Conservation (phyloP, 1,140 invertebrate species). For the Pseudomyrmex concolor region DNA sequence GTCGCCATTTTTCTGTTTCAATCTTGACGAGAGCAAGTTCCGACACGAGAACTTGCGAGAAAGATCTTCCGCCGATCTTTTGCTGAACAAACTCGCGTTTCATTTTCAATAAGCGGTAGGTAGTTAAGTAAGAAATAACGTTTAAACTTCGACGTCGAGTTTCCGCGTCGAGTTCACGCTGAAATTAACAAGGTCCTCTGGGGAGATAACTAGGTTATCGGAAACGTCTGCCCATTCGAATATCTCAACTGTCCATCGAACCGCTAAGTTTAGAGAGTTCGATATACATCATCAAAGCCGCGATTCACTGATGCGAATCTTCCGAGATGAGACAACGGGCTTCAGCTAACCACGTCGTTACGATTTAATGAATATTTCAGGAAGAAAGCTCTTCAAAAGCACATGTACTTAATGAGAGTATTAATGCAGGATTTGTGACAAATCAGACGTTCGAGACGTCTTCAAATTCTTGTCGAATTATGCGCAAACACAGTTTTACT, state of each 20-base stretch:
- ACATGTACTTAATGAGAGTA: too few species aligned
- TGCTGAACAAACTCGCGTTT: too few species aligned
- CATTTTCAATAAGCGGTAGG: too few species aligned
- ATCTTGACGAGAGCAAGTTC: too few species aligned
- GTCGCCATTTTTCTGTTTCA: too few species aligned
- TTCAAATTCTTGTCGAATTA: too few species aligned
- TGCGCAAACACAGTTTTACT: too few species aligned
- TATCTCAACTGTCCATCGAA: constrained; percentile 14
- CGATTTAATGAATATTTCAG: constrained; percentile 60
- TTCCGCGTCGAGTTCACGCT: background rate
- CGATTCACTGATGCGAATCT: constrained; percentile 39
- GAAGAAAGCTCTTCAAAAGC: background rate
- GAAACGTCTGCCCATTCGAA: background rate
- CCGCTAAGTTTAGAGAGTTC: constrained; percentile 33
- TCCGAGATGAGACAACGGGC: constrained; percentile 28
- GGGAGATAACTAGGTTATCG: background rate
- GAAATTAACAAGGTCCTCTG: background rate
- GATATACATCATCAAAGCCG: constrained; percentile 14
- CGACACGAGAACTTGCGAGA: too few species aligned
- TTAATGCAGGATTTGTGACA: too few species aligned
- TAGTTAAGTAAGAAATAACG: background rate
- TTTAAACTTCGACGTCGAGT: background rate
- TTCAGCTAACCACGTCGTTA: background rate
- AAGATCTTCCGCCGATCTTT: too few species aligned
- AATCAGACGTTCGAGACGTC: too few species aligned